Conservation (phyloP, 2,888 invertebrate genomes). For the Poecilus cupreus region DNA sequence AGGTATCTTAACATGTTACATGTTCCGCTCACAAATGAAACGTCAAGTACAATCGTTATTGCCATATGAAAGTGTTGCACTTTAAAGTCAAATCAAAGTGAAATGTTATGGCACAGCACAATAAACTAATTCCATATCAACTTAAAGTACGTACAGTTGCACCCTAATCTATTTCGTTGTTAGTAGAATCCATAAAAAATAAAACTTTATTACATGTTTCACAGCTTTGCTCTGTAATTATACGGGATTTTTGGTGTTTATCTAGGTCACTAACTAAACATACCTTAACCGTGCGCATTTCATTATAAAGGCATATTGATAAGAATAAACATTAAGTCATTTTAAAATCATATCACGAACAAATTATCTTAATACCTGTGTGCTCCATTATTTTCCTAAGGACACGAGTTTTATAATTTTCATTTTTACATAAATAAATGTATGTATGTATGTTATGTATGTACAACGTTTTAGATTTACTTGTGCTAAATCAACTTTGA, state of each 20-base stretch:
- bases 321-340: background rate
- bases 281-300: conserved; percentile 20
- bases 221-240: conserved; percentile 46
- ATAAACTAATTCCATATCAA: conserved; percentile 13
- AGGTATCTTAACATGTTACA: conserved; percentile 11
- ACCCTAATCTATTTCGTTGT: conserved; percentile 54
- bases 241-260: conserved; percentile 50
- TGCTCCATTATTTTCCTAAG: background rate
- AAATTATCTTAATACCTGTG: background rate
- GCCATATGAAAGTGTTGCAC: conserved; percentile 26
- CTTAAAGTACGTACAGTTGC: background rate
- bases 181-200: conserved; percentile 45
- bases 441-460: background rate
- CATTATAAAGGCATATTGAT: conserved; percentile 2
- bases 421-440: conserved; percentile 53
- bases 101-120: conserved; percentile 29
- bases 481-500: conserved; percentile 51
- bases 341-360: conserved; percentile 1
- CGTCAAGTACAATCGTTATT: background rate
- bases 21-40: background rate
- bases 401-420: too few species aligned
- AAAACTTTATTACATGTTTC: conserved; percentile 36
- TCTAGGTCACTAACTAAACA: conserved; percentile 12
- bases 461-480: conserved; percentile 14
- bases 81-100: conserved; percentile 3